Base-by-base conservation (phyloP, 1,140 invertebrate species). In the Drosophila littoralis region DNA sequence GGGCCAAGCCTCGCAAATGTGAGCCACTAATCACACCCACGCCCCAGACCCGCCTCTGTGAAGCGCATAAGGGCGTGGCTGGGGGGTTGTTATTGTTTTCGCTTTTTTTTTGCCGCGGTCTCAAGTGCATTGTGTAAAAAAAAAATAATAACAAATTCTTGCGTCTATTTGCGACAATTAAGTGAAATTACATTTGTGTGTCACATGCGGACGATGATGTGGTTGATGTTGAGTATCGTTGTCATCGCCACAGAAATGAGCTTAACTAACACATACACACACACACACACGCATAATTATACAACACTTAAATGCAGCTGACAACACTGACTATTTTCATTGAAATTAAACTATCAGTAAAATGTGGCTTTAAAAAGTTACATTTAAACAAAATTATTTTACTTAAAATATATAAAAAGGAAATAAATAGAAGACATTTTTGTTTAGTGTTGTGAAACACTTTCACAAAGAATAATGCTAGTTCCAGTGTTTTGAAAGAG, bases 81-180 rank as follows among this genome's bases (percentile, higher is more conserved):
- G n/a, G 22, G 43, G 40, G 58, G 50, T 32, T 50, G 13, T 35
- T 13, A 9, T 36, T 51, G 71, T 54, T 54, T 45, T 45, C 50
- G 51, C 17, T 45, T 32, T 63, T 57, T 33, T 54, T 36, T 51
- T 75, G 46, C 7, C 28, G 22, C 46, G 35, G 58, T 65, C 67
- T 75, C 67, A 61, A 78, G 76, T 76, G 73, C 61, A 78, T 76
- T 61, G 67, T 74, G 13, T 52, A 15, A 22, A 22, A 50, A 36
- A 57, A 72, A 76, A 60, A 60, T 60, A 60, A 60, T 60, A 38
- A 83, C 72, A 72, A 54, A 79, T 77, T 89, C 77, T 65, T 77
- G 68, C 59, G 84, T 76, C 75, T 74, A 88, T 82, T 88, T 86
- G 79, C 65, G 66, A 36, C 77, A 86, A 88, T 88, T 86, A 86